phyloP scores from a whole-genome alignment of 2,113 vertebrate species.

The Lagenorhynchus albirostris region DNA sequence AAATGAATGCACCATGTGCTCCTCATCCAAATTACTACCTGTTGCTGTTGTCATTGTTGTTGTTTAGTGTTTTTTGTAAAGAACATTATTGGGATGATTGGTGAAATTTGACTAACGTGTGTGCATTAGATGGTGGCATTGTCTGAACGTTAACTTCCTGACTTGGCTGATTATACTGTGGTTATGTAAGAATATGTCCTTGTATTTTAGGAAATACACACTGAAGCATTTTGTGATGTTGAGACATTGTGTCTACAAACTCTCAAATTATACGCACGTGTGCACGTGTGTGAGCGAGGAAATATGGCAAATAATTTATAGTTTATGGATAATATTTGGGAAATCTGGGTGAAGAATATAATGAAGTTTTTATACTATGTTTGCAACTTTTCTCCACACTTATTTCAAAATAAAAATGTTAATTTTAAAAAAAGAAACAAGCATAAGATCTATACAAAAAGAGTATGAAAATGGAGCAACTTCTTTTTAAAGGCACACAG shows the following conservation, averaged over 20 bases:
- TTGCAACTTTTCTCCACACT: not conserved
- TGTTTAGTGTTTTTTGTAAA: not conserved
- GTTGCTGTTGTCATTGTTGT: not conserved
- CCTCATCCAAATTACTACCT: not conserved
- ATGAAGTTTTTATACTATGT: not conserved
- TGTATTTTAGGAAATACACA: not conserved
- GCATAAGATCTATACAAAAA: not conserved
- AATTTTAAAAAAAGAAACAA: not conserved
- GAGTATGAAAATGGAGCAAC: not conserved
- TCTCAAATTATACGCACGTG: not conserved
- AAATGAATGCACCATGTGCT: not conserved
- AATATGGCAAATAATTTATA: not conserved
- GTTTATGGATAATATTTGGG: not conserved
- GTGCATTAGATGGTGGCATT: not conserved
- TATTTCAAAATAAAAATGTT: not conserved
- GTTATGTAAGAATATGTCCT: not conserved
- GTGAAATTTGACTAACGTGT: not conserved
- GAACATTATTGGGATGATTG: not conserved
- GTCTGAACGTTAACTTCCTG: not conserved
- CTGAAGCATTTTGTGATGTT: not conserved
- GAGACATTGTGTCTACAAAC: not conserved
- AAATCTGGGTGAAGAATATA: not conserved
- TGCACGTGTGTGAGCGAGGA: not conserved
- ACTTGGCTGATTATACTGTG: not conserved
- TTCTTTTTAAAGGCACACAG: not conserved